Base-by-base conservation (phyloP, 2,797 vertebrate species). In the Thripadectes ignobilis region DNA sequence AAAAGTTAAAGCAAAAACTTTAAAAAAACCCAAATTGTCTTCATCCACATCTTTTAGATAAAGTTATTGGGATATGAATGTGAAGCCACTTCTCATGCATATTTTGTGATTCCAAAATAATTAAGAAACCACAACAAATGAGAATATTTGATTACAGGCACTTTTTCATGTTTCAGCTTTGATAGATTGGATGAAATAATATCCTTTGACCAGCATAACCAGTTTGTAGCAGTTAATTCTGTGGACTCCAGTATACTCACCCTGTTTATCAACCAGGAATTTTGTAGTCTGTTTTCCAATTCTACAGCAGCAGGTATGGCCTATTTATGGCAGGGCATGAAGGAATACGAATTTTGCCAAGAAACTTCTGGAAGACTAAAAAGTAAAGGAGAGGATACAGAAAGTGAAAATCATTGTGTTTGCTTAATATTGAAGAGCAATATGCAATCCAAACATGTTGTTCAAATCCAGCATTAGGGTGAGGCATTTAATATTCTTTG, bases 391-490 rank as follows among this genome's bases (percentile, higher is more conserved):
- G 51, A 96, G 49, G 59, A 88, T 77, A 78, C 2, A 30, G 27
- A 67, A 92, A 68, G 39, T 65, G 63, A 69, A 78, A 88, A 83
- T 32, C 4, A 38, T 73, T 92, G n/a, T 83, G 77, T 83, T 95
- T 75, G 84, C 93, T 86, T 89, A 89, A 51, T 85, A 73, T 14
- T 85, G 63, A 83, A 87, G 68, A 91, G 10, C 85, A 88, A 73
- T 22, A 26, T 23, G 10, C 58, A 94, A 75, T 30, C 20, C 83
- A 77, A 85, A 65, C 54, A 73, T 90, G 51, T 67, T 90, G 52
- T 63, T 85, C 78, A 84, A 89, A 85, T n/a, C 30, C 65, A 94
- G 4, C 19, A 62, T 75, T 45, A 34, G 69, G 69, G 51, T 1
- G n/a, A 93, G 61, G 48, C 18, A 18, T 58, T 73, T 39, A 68